Conservation (phyloP, 1,140 invertebrate genomes). For the Pomacea maculata region DNA sequence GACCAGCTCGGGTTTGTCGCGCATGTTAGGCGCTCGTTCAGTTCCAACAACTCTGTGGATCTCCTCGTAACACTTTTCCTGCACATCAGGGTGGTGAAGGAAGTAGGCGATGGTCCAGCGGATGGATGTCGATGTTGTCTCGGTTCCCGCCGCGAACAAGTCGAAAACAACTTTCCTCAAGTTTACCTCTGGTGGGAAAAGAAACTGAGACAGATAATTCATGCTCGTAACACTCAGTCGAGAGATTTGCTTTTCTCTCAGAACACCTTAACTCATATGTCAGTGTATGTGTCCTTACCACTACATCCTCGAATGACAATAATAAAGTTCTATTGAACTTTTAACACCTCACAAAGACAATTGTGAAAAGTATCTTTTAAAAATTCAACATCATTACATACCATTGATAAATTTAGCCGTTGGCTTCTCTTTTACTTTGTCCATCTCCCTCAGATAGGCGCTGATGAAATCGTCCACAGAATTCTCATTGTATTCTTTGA, state of each 20-base stretch:
- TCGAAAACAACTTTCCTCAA: slow-evolving; percentile 23
- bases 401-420: neutral
- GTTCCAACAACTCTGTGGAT: slow-evolving; percentile 22
- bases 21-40: slow-evolving; percentile 10
- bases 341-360: neutral
- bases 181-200: no score
- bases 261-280: neutral
- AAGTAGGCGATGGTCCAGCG: slow-evolving; percentile 42
- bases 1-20: slow-evolving; percentile 26
- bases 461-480: slow-evolving; percentile 21
- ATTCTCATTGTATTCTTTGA: neutral
- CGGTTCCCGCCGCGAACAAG: slow-evolving; percentile 52
- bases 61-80: slow-evolving; percentile 22
- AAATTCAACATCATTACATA: neutral
- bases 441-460: slow-evolving; percentile 7
- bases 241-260: no score
- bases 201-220: no score
- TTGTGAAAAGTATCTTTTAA: neutral
- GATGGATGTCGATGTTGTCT: slow-evolving; percentile 50
- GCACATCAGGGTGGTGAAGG: slow-evolving; percentile 40
- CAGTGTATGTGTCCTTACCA: neutral
- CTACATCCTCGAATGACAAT: neutral
- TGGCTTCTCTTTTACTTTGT: neutral
- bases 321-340: no score
- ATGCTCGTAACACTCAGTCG: no score